Evolutionary conservation across 2,888 invertebrate genomes (phyloP).

Genomic region (Plemyria rubiginata): DNA sequence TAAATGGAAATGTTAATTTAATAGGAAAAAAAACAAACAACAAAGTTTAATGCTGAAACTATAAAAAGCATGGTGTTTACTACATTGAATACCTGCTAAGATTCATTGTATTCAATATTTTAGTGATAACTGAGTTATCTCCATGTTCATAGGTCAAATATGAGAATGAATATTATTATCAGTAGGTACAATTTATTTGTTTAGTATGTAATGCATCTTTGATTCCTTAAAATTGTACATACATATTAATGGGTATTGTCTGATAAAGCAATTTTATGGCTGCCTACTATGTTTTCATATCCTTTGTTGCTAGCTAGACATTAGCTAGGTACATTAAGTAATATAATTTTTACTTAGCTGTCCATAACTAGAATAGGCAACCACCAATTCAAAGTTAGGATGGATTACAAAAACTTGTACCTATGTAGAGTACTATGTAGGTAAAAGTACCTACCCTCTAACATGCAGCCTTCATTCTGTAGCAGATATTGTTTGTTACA

Average conservation of each 20-base stretch:
- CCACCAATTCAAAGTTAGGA: no score
- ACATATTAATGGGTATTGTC: slow-evolving; percentile 7
- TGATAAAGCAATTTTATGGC: slow-evolving; percentile 16
- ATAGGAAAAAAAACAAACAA: slow-evolving; percentile 5
- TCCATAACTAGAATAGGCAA: no score
- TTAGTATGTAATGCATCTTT: slow-evolving; percentile 18
- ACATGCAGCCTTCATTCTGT: no score
- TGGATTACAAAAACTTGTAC: no score
- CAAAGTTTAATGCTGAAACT: slow-evolving; percentile 16
- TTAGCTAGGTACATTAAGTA: background rate
- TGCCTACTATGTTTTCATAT: slow-evolving; percentile 17
- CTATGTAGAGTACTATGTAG: no score
- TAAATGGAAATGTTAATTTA: slow-evolving; percentile 8
- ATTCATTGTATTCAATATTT: slow-evolving; percentile 14
- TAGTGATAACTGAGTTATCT: slow-evolving; percentile 29
- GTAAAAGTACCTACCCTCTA: no score
- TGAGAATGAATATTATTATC: slow-evolving; percentile 24
- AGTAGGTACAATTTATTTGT: slow-evolving; percentile 26
- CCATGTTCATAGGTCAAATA: slow-evolving; percentile 26
- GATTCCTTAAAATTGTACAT: slow-evolving; percentile 23
- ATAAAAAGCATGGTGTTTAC: slow-evolving; percentile 26
- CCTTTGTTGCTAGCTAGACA: background rate
- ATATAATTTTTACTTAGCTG: no score
- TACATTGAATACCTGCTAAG: slow-evolving; percentile 13
- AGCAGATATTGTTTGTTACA: no score